phyloP scores from a whole-genome alignment of 1,140 invertebrate species.

The Ridgeia piscesae region DNA sequence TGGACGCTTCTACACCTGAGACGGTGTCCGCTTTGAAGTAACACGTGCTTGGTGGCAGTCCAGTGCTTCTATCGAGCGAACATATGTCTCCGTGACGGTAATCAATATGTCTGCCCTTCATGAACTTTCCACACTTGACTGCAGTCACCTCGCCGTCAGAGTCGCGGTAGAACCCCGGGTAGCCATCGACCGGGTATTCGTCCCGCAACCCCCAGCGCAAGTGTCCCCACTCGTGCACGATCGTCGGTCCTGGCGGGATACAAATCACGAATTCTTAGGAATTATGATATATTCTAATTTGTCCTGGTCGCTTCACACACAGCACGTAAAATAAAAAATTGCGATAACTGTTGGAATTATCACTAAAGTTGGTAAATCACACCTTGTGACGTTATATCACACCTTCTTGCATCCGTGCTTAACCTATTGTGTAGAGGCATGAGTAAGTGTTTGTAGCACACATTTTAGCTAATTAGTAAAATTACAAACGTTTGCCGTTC shows the following conservation, averaged over 20 bases:
- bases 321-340: no score
- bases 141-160: background rate
- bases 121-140: background rate
- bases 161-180: background rate
- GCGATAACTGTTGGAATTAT: no score
- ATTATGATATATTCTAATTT: no score
- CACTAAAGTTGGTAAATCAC: no score
- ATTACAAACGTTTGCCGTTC: no score
- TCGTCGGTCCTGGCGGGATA: background rate
- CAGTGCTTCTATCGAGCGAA: background rate
- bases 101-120: background rate
- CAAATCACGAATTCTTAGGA: no score
- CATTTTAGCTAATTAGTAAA: no score
- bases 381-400: no score
- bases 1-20: background rate
- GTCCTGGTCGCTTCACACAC: no score
- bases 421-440: no score
- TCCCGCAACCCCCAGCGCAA: background rate
- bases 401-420: no score
- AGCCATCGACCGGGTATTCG: background rate
- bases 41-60: background rate
- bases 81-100: background rate
- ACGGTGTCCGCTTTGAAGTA: background rate
- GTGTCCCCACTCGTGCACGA: background rate
- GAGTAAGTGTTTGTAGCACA: no score